Evolutionary conservation across 2,888 invertebrate genomes (phyloP).

Genomic region (Patella ulyssiponensis): DNA sequence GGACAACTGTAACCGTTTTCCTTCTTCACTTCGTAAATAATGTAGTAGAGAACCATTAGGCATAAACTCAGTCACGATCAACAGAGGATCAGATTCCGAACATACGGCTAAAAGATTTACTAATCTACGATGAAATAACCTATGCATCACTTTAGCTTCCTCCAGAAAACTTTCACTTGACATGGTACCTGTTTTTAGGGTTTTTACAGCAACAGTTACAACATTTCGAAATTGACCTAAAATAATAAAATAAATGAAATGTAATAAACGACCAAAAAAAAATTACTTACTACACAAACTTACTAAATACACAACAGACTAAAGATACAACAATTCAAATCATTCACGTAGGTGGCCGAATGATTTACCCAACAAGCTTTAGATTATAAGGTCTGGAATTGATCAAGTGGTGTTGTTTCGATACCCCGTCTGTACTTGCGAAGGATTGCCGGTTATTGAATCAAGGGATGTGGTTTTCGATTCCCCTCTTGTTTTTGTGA

Average conservation of each 20-base stretch:
- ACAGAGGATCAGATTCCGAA: constrained; percentile 87
- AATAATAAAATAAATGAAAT: constrained; percentile 8
- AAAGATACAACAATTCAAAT: no score
- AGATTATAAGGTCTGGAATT: no score
- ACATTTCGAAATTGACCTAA: constrained; percentile 89
- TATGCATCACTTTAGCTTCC: constrained; percentile 77
- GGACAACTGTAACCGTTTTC: constrained; percentile 85
- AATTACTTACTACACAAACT: no score
- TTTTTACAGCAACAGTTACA: constrained; percentile 98
- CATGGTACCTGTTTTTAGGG: constrained; percentile 92
- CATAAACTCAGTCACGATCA: constrained; percentile 95
- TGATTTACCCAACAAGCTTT: no score
- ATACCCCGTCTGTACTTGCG: no score
- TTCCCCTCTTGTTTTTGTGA: no score
- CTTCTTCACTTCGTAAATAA: constrained; percentile 88
- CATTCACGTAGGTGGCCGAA: no score
- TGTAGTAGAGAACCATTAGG: constrained; percentile 94
- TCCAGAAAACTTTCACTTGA: constrained; percentile 95
- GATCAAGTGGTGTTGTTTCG: no score
- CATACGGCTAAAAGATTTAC: constrained; percentile 95
- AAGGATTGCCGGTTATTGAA: no score
- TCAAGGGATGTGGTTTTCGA: no score
- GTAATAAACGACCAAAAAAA: no score
- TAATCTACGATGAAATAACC: constrained; percentile 77
- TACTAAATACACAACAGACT: no score